Evolutionary conservation across 30 jellyfish, hydroid and myxozoan genomes (phyloP).

Genomic region (Pseudorhiza aurosa): DNA sequence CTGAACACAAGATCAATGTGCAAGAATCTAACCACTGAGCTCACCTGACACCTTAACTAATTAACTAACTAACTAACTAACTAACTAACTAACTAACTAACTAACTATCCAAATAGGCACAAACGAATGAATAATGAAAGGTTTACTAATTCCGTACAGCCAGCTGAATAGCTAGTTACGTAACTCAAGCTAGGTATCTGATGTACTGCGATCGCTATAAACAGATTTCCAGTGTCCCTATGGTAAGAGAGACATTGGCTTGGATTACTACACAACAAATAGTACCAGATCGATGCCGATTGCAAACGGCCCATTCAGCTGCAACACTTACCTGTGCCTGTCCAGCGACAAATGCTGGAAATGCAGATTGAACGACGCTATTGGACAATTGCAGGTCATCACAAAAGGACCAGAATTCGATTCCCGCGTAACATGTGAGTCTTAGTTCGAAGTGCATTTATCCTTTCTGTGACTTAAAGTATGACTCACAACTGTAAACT

Average conservation of each 20-base stretch:
- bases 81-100: no score
- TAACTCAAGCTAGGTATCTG: no score
- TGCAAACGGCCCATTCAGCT: slow-evolving; percentile 32
- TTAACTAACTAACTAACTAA: no score
- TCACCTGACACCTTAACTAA: no score
- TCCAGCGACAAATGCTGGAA: slow-evolving; percentile 40
- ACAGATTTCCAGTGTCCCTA: slow-evolving; percentile 35
- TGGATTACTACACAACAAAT: slow-evolving; percentile 23
- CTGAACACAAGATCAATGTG: no score
- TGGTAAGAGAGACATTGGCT: slow-evolving; percentile 29
- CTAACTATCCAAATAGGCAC: neutral
- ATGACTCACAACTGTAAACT: no score
- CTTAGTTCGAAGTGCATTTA: no score
- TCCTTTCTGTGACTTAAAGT: no score
- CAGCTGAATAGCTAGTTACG: no score
- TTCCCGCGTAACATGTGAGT: slow-evolving; percentile 30
- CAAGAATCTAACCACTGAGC: no score
- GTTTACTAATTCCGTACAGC: neutral
- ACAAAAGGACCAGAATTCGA: slow-evolving; percentile 18
- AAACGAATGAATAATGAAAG: no score
- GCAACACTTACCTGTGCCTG: slow-evolving; percentile 37
- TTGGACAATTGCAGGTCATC: neutral
- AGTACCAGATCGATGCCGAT: slow-evolving; percentile 20
- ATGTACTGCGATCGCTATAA: no score
- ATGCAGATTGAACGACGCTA: slow-evolving; percentile 20